These are phyloP conservation scores for Drosophila baimaii DNA, from an alignment of 1,140 invertebrate genomes.

Conservation along the genomic window DNA sequence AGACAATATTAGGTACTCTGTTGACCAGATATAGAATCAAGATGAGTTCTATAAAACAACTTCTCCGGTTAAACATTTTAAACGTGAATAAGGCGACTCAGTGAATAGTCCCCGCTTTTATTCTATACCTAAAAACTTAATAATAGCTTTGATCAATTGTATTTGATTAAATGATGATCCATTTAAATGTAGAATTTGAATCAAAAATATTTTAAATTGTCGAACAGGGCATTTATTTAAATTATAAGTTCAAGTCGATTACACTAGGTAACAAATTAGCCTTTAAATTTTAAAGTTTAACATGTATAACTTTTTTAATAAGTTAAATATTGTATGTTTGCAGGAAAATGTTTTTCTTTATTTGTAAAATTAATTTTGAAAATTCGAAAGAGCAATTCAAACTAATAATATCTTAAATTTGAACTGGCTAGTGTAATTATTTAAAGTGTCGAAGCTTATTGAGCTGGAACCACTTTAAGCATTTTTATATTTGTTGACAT, in stretches of 20 bases:
- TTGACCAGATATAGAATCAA: background rate
- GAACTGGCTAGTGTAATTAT: background rate
- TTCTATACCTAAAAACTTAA: background rate
- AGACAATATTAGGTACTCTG: background rate
- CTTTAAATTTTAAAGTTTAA: too few relatives aligned
- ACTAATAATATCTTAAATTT: too few relatives aligned
- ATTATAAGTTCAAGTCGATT: background rate
- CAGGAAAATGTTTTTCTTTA: accelerated
- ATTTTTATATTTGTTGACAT: background rate
- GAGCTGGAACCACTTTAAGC: background rate
- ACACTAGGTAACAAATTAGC: background rate
- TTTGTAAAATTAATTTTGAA: too few relatives aligned
- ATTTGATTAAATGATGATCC: background rate
- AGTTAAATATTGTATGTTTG: too few relatives aligned
- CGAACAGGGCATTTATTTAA: too few relatives aligned
- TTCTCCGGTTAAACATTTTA: background rate
- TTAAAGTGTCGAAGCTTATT: background rate
- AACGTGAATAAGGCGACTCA: background rate
- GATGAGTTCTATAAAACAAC: background rate
- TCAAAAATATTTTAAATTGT: background rate
- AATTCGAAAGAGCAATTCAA: too few relatives aligned
- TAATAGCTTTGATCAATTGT: background rate
- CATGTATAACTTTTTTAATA: too few relatives aligned
- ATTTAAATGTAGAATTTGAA: background rate
- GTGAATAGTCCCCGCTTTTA: background rate